These are phyloP conservation scores for Panonychus citri DNA, from an alignment of 1,140 invertebrate genomes.

Conservation along the genomic window DNA sequence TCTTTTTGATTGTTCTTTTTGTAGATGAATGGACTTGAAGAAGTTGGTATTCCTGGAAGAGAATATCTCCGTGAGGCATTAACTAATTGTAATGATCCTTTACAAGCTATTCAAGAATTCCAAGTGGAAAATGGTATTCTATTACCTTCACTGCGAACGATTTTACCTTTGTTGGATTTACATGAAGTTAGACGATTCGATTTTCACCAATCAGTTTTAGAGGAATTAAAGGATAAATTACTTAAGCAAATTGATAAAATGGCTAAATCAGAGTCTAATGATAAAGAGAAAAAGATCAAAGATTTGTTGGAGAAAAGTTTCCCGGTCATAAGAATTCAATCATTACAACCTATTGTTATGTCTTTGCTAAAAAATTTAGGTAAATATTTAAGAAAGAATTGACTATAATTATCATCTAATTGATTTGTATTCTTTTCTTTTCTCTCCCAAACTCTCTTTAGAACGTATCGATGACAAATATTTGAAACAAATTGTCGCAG, in stretches of 20 bases:
- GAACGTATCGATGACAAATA: slow-evolving; percentile 78
- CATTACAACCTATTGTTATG: slow-evolving; percentile 85
- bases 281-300: slow-evolving; percentile 48
- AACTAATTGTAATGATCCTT: slow-evolving; percentile 80
- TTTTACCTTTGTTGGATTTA: slow-evolving; percentile 76
- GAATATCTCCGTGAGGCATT: slow-evolving; percentile 66
- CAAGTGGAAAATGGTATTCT: slow-evolving; percentile 47
- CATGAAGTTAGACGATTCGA: slow-evolving; percentile 73
- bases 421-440: neutral
- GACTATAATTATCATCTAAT: neutral
- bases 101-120: slow-evolving; percentile 92
- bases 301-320: slow-evolving; percentile 79
- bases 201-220: slow-evolving; percentile 81
- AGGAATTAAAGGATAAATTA: slow-evolving; percentile 72
- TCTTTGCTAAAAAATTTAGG: slow-evolving; percentile 68
- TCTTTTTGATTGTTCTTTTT: too few relatives aligned
- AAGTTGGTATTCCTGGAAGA: slow-evolving; percentile 73
- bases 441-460: slow-evolving; percentile 21
- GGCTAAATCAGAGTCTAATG: slow-evolving; percentile 43
- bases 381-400: neutral
- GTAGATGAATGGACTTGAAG: slow-evolving; percentile 40
- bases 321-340: slow-evolving; percentile 56
- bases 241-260: slow-evolving; percentile 68
- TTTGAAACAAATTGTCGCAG: slow-evolving; percentile 53
- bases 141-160: slow-evolving; percentile 68